Evolutionary conservation across 1,140 invertebrate genomes (phyloP).

Genomic region (Pseudomyrmex gracilis): DNA sequence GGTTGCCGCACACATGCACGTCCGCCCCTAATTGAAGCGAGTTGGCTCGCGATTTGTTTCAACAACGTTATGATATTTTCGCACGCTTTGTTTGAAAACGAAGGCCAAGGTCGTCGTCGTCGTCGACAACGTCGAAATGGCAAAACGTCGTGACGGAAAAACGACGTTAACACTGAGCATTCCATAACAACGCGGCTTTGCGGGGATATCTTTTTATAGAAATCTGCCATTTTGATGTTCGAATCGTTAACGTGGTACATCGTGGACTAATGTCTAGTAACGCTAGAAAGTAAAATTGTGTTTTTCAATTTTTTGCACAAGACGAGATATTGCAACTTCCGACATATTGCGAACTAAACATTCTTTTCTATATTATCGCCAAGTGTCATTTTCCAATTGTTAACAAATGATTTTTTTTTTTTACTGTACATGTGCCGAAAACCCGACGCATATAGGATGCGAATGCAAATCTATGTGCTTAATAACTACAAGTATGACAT

Average conservation of each 20-base stretch:
- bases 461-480: neutral
- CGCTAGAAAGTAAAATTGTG: too few species aligned
- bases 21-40: slow-evolving; percentile 56
- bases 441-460: slow-evolving; percentile 13
- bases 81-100: slow-evolving; percentile 65
- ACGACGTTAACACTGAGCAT: neutral
- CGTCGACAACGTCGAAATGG: slow-evolving; percentile 27
- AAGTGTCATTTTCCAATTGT: neutral
- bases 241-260: neutral
- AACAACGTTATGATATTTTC: slow-evolving; percentile 58
- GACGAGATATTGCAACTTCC: neutral
- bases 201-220: neutral
- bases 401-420: neutral
- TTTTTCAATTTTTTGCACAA: neutral
- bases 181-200: neutral
- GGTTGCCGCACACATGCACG: slow-evolving; percentile 71
- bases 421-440: neutral
- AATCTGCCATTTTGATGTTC: neutral
- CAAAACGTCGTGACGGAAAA: neutral
- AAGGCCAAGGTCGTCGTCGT: slow-evolving; percentile 78
- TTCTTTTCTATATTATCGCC: neutral
- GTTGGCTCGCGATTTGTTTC: slow-evolving; percentile 73
- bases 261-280: too few species aligned
- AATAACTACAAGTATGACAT: slow-evolving; percentile 62
- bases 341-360: neutral